Evolutionary conservation across 2,113 vertebrate genomes (phyloP).

Genomic region (Scomber japonicus): DNA sequence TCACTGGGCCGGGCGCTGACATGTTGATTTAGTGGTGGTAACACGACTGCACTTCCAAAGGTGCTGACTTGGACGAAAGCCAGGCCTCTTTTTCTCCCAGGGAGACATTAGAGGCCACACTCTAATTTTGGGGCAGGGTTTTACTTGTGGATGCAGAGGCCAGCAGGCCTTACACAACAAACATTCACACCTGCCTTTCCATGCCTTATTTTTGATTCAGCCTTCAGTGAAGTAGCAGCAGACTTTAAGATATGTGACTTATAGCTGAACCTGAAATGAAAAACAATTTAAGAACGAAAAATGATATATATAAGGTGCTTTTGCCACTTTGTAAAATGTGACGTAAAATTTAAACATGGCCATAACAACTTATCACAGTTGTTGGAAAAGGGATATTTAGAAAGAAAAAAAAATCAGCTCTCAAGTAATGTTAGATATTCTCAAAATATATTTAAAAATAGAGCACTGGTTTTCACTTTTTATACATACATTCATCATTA

Average conservation of each 20-base stretch:
- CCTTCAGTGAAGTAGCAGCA: constrained; percentile 15
- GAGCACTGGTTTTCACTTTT: background rate
- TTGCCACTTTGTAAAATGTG: background rate
- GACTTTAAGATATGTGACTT: constrained; percentile 1
- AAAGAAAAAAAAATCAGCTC: too few species aligned
- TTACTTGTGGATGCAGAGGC: constrained; percentile 65
- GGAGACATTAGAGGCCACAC: constrained; percentile 78
- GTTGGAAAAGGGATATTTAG: too few species aligned
- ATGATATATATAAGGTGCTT: too few species aligned
- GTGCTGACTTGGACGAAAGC: constrained; percentile 86
- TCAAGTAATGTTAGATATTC: background rate
- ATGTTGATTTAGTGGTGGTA: constrained; percentile 88
- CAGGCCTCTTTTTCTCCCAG: constrained; percentile 82
- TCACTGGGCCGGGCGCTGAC: constrained; percentile 83
- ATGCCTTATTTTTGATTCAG: constrained; percentile 62
- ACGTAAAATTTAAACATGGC: background rate
- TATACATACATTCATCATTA: background rate
- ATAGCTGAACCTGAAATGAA: constrained; percentile 18
- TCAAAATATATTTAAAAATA: background rate
- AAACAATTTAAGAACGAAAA: too few species aligned
- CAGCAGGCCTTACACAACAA: constrained; percentile 74
- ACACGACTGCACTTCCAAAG: constrained; percentile 87
- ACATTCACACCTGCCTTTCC: constrained; percentile 80
- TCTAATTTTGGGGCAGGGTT: constrained; percentile 80
- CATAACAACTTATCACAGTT: background rate